Evolutionary conservation across 2,888 invertebrate species (phyloP).

Genomic region (Temnothorax rugatulus): DNA sequence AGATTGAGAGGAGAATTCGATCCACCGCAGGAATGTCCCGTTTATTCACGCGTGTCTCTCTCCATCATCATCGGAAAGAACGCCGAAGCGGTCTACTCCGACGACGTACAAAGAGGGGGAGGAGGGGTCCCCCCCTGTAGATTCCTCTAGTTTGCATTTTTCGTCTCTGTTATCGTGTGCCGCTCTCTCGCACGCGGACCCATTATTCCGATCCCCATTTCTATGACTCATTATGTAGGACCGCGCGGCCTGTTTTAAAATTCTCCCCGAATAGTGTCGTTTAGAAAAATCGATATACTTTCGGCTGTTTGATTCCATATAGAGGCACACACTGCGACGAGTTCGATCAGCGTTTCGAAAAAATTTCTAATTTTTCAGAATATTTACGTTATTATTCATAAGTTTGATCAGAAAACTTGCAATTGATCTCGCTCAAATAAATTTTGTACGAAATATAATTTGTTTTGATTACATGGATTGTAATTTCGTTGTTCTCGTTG

Average conservation of each 20-base stretch:
- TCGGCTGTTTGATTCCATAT: slow-evolving; percentile 28
- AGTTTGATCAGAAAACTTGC: not conserved
- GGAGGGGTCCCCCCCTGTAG: slow-evolving; percentile 53
- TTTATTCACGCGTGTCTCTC: slow-evolving; percentile 64
- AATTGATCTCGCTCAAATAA: not conserved
- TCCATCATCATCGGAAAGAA: slow-evolving; percentile 46
- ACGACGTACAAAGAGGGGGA: slow-evolving; percentile 63
- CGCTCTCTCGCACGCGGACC: slow-evolving; percentile 56
- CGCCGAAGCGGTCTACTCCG: slow-evolving; percentile 35
- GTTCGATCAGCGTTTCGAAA: not conserved
- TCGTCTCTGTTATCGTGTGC: slow-evolving; percentile 66
- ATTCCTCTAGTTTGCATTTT: slow-evolving; percentile 75
- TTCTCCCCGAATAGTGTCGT: slow-evolving; percentile 62
- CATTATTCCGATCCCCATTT: slow-evolving; percentile 69
- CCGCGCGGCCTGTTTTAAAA: slow-evolving; percentile 65
- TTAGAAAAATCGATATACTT: slow-evolving; percentile 69
- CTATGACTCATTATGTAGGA: slow-evolving; percentile 72
- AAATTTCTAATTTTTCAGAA: not conserved
- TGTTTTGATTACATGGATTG: not conserved
- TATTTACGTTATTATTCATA: not conserved
- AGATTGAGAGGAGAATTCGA: slow-evolving; percentile 65
- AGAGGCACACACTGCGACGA: slow-evolving; percentile 22
- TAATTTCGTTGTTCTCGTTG: slow-evolving; percentile 11
- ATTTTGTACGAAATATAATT: not conserved
- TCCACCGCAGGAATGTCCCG: slow-evolving; percentile 67